Conservation (phyloP, 2,797 vertebrate species). For the Eremophila alpestris region DNA sequence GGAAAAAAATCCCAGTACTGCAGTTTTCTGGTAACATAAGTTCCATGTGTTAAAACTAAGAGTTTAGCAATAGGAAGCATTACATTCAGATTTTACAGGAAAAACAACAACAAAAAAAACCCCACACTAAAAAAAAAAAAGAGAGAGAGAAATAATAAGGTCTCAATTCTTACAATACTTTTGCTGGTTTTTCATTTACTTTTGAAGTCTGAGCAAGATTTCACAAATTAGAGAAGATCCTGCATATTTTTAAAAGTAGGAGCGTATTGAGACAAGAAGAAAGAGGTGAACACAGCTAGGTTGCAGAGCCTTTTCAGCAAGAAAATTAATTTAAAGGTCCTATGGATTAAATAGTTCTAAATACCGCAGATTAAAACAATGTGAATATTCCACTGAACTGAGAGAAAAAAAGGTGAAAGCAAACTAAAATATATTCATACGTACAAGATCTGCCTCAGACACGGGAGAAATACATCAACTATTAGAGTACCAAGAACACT, state of each 20-base stretch:
- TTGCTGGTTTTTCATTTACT: background rate
- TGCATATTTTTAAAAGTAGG: background rate
- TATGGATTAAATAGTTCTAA: background rate
- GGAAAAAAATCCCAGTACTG: background rate
- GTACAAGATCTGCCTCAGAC: background rate
- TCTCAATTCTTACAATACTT: background rate
- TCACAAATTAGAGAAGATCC: background rate
- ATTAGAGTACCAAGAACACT: background rate
- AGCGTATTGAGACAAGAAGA: background rate
- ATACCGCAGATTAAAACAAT: background rate
- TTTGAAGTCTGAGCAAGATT: background rate
- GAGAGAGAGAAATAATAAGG: background rate
- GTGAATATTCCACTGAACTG: background rate
- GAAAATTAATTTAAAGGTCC: background rate
- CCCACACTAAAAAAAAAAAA: no score
- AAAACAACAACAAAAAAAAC: background rate
- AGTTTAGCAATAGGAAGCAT: background rate
- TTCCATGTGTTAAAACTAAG: background rate
- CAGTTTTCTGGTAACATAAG: background rate
- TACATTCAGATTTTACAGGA: background rate
- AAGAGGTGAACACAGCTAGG: background rate
- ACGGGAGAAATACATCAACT: background rate
- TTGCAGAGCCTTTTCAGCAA: background rate
- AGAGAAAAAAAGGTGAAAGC: fast-evolving
- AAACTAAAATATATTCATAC: background rate